These are phyloP conservation scores for Penaeus monodon DNA, from an alignment of 2,888 invertebrate species.

Conservation along the genomic window DNA sequence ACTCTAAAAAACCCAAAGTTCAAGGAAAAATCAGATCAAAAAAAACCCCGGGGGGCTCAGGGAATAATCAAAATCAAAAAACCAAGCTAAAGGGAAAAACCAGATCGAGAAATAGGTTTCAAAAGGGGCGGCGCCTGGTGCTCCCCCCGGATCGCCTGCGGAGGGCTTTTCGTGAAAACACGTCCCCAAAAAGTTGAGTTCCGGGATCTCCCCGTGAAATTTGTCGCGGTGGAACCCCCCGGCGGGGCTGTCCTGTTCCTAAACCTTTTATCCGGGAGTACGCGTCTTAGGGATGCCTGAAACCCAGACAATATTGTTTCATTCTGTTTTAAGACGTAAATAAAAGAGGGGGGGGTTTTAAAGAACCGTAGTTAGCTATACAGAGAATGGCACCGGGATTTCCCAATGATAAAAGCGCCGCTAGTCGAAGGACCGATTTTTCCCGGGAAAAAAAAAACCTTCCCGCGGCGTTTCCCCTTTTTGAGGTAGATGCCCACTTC, in stretches of 20 bases:
- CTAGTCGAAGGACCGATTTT: background rate
- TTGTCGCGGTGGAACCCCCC: constrained; percentile 60
- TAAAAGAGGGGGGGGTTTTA: too few relatives aligned
- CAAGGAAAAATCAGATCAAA: too few relatives aligned
- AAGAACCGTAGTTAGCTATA: too few relatives aligned
- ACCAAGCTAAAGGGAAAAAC: too few relatives aligned
- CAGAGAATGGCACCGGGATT: background rate
- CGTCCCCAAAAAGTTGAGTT: constrained; percentile 59
- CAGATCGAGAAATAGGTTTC: too few relatives aligned
- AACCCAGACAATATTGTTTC: too few relatives aligned
- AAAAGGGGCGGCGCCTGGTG: too few relatives aligned
- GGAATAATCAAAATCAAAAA: too few relatives aligned
- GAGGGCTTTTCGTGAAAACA: background rate
- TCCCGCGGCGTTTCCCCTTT: constrained; percentile 22
- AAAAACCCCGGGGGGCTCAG: too few relatives aligned
- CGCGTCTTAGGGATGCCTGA: too few relatives aligned
- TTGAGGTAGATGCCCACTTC: constrained; percentile 47
- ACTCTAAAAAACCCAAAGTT: too few relatives aligned
- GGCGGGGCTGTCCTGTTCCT: constrained; percentile 58
- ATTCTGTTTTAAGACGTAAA: too few relatives aligned
- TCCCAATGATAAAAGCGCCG: constrained; percentile 47
- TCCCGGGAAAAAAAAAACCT: background rate
- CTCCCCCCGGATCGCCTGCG: background rate
- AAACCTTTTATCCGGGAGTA: constrained; percentile 27
- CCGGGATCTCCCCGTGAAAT: constrained; percentile 61